Evolutionary conservation across 1,140 invertebrate species (phyloP), one percentile per base, ranked within the genome.

Genomic region (Pissodes strobi): DNA sequence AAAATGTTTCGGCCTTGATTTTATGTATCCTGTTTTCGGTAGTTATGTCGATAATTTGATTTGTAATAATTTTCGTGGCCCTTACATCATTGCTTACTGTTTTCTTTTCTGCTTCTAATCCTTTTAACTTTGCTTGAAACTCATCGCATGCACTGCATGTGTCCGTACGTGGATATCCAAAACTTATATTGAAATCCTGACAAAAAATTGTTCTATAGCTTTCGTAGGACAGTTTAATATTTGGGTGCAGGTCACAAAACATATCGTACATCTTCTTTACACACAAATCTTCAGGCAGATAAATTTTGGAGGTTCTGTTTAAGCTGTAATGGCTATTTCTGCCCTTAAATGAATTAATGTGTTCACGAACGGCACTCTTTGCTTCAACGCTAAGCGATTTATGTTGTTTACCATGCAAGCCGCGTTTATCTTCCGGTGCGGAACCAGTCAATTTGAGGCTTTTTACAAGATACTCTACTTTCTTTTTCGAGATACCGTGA

Each of bases 201-300:
- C 60, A 60, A 60, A 65, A 65, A 60, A 52, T 60, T 0, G 4
- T 21, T 52, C 22, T 52, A 45, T 65, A 59, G 15, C 46, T 51
- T 52, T 49, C 46, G 19, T 65, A 65, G 1, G 53, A 59, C 23
- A 59, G 38, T 27, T n/a, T 13, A 37, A 22, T 10, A 27, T 48
- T 43, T 38, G 61, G 61, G 15, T 43, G 13, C 41, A 18, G 25
- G 23, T 56, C 17, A 23, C 30, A 8, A 65, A 51, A 60, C 10
- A 60, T 12, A 12, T 48, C 38, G 34, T 13, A 61, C 43, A 61
- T 61, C 23, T 55, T 62, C 34, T 60, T 52, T 22, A 58, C 38
- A 37, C n/a, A 34, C n/a, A 58, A 22, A 34, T 58, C 23, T 43
- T 64, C 22, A 1, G 34, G 17, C 1, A 64, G 30, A 19, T 64